These are phyloP conservation scores for Ptilodon capucinus DNA, from an alignment of 2,888 invertebrate species.

Conservation along the genomic window DNA sequence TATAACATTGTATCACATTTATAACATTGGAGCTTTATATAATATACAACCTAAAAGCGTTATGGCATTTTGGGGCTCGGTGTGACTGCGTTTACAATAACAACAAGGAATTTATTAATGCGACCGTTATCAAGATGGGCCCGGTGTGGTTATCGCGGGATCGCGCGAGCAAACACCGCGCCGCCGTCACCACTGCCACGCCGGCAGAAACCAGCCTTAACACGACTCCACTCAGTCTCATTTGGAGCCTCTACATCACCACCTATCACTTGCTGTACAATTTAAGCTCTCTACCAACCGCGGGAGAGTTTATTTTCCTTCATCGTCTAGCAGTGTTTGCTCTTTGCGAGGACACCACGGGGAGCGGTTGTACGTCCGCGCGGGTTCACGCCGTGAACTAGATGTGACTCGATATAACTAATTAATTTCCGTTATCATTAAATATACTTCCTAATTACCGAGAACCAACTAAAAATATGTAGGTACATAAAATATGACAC, in stretches of 20 bases:
- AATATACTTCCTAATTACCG: conserved; percentile 8
- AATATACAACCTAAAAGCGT: neutral
- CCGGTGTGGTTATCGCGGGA: conserved; percentile 41
- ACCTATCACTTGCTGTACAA: neutral
- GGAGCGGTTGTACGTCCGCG: neutral
- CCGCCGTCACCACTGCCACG: conserved; percentile 21
- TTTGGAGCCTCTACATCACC: conserved; percentile 1
- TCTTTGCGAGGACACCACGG: neutral
- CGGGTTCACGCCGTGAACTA: neutral
- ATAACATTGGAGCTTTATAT: neutral
- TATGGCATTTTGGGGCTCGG: neutral
- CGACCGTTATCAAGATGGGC: conserved; percentile 41
- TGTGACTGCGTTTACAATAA: conserved; percentile 30
- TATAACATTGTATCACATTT: too few relatives aligned
- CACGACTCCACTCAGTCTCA: conserved; percentile 3
- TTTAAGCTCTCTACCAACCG: neutral
- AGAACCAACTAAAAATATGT: neutral
- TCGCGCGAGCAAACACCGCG: conserved; percentile 42
- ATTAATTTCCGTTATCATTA: conserved; percentile 22
- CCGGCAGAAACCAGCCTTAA: conserved; percentile 5
- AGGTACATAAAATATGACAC: too few relatives aligned
- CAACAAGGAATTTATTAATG: conserved; percentile 31
- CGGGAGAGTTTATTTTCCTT: neutral
- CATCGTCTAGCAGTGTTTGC: conserved; percentile 15
- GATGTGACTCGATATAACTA: conserved; percentile 16